Evolutionary conservation across 2,888 invertebrate species (phyloP), one percentile per base, ranked within the genome.

Genomic region (Cryptophagus acutangulus): DNA sequence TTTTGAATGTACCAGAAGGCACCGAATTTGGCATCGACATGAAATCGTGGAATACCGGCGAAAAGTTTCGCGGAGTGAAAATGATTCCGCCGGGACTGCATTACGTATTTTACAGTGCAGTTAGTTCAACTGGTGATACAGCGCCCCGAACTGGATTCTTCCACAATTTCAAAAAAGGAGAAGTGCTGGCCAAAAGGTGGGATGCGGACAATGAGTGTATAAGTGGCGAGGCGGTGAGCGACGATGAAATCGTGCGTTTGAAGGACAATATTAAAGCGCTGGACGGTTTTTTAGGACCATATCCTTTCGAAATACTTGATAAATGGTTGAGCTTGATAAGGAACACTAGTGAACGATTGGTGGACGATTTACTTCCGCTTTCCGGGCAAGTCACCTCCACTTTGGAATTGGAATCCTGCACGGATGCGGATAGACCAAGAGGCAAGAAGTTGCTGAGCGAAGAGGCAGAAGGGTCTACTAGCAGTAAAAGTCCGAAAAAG

Each of bases 21-120:
- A 92, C 94, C 0, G 93, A 96, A 70, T 89, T 99, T 70, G 97
- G 99, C n/a, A 90, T 95, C 48, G 97, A 99, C 69, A 76, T 88
- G 65, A 85, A 86, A 62, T 79, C 82, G 0, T 96, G 95, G 87
- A 85, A 82, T 48, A 87, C 90, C 1, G 94, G 88, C 2, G 85
- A 88, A 41, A 87, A 87, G 63, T 99, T 99, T 68, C 78, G 82
- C 58, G 99, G 97, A 1, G 81, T 99, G 17, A 99, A 99, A 76
- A 95, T 99, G 95, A 96, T 99, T 57, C 97, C 97, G 0, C 91
- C 94, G 1, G 97, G 97, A 3, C 71, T 94, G 38, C 97, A 99
- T 69, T 95, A 87, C 62, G 75, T 99, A 10, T 92, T 92, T 72
- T 94, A 87, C 65, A 87, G 87, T 74, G 80, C 76, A 48, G 74